Evolutionary conservation across 2,797 vertebrate species (phyloP).

Genomic region (Eremophila alpestris): DNA sequence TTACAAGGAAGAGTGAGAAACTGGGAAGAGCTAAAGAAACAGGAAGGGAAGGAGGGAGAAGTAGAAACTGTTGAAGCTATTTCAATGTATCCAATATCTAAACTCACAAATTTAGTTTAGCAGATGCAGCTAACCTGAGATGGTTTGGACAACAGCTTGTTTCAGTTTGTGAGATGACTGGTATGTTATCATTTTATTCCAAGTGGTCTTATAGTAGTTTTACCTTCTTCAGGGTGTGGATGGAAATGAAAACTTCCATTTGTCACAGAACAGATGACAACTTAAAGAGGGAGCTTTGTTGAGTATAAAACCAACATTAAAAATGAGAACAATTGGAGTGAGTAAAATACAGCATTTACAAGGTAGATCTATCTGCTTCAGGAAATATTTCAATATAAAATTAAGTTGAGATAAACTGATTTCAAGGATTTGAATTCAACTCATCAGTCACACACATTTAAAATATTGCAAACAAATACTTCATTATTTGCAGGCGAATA

Average conservation of each 20-base stretch:
- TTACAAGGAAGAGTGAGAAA: neutral
- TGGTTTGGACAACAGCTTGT: neutral
- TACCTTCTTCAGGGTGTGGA: neutral
- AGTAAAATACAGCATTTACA: neutral
- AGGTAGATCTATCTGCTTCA: neutral
- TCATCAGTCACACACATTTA: slow-evolving; percentile 15
- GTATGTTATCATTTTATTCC: neutral
- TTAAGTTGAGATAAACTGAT: slow-evolving; percentile 30
- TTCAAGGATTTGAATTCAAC: slow-evolving; percentile 40
- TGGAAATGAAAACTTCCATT: slow-evolving; percentile 2
- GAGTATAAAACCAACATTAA: neutral
- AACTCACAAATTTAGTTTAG: neutral
- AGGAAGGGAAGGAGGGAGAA: neutral
- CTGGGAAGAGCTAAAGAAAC: neutral
- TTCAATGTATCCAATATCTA: neutral
- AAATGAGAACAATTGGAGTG: neutral
- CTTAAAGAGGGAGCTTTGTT: neutral
- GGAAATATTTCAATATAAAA: slow-evolving; percentile 43
- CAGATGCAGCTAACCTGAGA: neutral
- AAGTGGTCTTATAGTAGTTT: neutral
- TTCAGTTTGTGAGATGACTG: neutral
- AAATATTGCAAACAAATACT: slow-evolving; percentile 52
- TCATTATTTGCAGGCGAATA: slow-evolving; percentile 40
- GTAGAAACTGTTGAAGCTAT: neutral
- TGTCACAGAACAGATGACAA: neutral